Evolutionary conservation across 2,888 invertebrate genomes (phyloP).

Genomic region (Psococerastis gibbosa): DNA sequence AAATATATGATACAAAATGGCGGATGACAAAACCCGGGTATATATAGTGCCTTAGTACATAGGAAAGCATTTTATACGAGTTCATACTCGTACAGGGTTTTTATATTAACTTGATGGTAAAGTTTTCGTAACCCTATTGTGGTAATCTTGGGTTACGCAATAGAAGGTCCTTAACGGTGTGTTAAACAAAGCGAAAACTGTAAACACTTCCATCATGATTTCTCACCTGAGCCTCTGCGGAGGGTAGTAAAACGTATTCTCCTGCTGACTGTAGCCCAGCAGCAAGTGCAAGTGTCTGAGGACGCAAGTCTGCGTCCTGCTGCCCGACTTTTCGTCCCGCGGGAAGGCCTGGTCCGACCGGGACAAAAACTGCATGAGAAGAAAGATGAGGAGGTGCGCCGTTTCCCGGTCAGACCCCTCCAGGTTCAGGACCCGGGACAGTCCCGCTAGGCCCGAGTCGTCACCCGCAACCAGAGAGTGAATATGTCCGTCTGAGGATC

Average conservation of each 20-base stretch:
- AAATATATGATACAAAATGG: no score
- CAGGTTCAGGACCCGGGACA: constrained; percentile 77
- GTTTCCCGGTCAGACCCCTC: constrained; percentile 94
- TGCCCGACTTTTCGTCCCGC: constrained; percentile 61
- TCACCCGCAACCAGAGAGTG: constrained; percentile 69
- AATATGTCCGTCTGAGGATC: constrained; percentile 58
- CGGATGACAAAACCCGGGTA: no score
- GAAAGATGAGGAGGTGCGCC: constrained; percentile 77
- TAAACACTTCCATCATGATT: no score
- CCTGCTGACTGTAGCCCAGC: constrained; percentile 80
- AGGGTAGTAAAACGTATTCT: constrained; percentile 79
- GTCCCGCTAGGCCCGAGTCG: constrained; percentile 53
- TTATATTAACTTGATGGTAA: no score
- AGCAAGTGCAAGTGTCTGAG: constrained; percentile 79
- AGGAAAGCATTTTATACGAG: no score
- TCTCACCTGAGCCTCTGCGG: constrained; percentile 64
- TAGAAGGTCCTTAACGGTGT: no score
- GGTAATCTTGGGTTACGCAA: no score
- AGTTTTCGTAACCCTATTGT: no score
- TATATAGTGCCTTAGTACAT: no score
- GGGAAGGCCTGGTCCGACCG: constrained; percentile 65
- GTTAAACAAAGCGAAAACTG: no score
- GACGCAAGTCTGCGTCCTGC: constrained; percentile 66
- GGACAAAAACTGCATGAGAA: constrained; percentile 94
- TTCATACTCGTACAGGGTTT: no score